Evolutionary conservation across 2,797 vertebrate species (phyloP), one percentile per base, ranked within the genome.

Genomic region (Sternarchorhynchus goeldii): DNA sequence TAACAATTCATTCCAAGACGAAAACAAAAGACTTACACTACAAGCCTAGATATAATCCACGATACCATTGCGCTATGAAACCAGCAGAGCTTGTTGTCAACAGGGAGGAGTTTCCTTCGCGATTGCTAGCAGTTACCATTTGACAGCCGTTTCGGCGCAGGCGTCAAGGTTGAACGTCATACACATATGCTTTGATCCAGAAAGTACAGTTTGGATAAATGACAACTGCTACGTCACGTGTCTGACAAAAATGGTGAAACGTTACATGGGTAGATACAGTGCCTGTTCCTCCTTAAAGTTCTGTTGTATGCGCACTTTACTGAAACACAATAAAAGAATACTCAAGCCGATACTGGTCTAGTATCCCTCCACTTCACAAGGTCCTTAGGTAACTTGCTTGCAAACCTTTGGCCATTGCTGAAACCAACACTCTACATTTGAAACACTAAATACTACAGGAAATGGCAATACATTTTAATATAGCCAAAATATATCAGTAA

Each of bases 1-100:
- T 3, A 25, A 32, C 20, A 63, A 67, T 45, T 29, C 45, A 21
- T 41, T 21, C 3, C 10, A 60, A 63, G 6, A 36, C 20, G 39
- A 77, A 14, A 81, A 81, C 32, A 79, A 71, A 84, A 5, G 65
- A 99, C 97, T 99, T 94, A 99, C 97, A 98, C 97, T 91, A 99
- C 97, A 85, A 99, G 94, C 92, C 96, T 94, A 91, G 97, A 99
- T 93, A 98, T 98, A 92, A 98, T 96, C 96, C 97, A 98, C 88
- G 97, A 98, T 89, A 99, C 97, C 97, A 98, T 99, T 93, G 95
- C 94, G 94, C 91, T 90, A 90, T 73, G 85, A 82, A 87, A 89
- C 90, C 89, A 87, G 90, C 87, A 77, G 89, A 85, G 91, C 90
- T 88, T 87, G 88, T 85, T 89, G 88, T 90, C 88, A 89, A 91